A percentile compares a stretch with the other conserved stretches of the same genome.
phyloP scores from a whole-genome alignment of 2,113 vertebrate species.

The Onychostruthus taczanowskii region DNA sequence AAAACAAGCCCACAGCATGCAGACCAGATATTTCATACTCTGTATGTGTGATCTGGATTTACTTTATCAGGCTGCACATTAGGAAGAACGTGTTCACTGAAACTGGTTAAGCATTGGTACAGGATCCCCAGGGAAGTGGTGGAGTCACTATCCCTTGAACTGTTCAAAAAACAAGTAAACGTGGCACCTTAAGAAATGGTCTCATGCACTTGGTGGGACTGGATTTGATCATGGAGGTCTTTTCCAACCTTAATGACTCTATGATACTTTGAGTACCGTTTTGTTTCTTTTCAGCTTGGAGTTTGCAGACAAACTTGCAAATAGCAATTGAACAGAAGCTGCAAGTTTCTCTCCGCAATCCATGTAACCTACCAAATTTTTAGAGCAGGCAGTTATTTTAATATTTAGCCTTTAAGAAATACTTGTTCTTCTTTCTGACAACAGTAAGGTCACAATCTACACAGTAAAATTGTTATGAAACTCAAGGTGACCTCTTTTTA shows the following conservation, averaged over 20 bases:
- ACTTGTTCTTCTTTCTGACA: background rate
- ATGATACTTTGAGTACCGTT: background rate
- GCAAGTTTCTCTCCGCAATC: background rate
- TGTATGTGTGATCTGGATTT: background rate
- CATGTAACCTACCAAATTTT: background rate
- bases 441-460: background rate
- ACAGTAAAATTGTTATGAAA: background rate
- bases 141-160: background rate
- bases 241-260: background rate
- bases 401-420: background rate
- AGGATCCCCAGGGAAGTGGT: background rate
- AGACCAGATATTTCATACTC: background rate
- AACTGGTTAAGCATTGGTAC: background rate
- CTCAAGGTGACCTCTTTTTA: background rate
- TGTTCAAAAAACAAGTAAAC: background rate
- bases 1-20: background rate
- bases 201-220: background rate
- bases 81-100: background rate
- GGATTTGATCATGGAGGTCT: background rate
- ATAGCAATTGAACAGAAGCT: background rate
- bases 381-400: background rate
- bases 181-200: fast-evolving
- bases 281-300: background rate
- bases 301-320: background rate
- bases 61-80: background rate